phyloP scores from a whole-genome alignment of 2,888 invertebrate species.

The Octonoba sinensis region DNA sequence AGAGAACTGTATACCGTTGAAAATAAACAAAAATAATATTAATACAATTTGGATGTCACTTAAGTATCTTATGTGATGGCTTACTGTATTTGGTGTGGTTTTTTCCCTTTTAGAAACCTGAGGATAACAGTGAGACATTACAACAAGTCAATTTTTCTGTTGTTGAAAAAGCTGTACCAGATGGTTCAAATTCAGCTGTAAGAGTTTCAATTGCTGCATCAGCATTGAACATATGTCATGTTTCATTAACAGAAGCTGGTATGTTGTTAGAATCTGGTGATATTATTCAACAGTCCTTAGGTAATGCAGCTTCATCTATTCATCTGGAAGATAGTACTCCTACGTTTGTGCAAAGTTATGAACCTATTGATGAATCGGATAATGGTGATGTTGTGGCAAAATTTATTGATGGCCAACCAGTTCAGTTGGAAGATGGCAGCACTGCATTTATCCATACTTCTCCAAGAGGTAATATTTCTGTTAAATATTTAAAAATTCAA shows the following conservation, averaged over 20 bases:
- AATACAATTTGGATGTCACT: no score
- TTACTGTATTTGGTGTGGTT: no score
- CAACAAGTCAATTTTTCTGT: constrained; percentile 26
- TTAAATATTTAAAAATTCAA: neutral
- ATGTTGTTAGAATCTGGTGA: constrained; percentile 56
- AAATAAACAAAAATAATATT: no score
- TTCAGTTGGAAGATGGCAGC: constrained; percentile 71
- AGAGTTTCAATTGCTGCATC: constrained; percentile 36
- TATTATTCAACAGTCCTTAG: constrained; percentile 19
- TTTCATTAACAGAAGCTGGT: constrained; percentile 51
- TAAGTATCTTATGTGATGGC: no score
- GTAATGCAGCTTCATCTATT: constrained; percentile 22
- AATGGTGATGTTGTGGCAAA: constrained; percentile 39
- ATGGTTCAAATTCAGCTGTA: constrained; percentile 13
- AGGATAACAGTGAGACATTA: constrained; percentile 22
- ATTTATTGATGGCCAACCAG: constrained; percentile 66
- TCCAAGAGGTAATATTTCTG: constrained; percentile 45
- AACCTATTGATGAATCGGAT: constrained; percentile 49
- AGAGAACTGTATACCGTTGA: no score
- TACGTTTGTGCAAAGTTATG: constrained; percentile 51
- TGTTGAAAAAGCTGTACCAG: constrained; percentile 15
- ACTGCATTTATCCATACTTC: constrained; percentile 70
- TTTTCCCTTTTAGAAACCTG: constrained; percentile 43
- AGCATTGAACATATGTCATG: constrained; percentile 47
- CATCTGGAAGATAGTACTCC: constrained; percentile 54